Evolutionary conservation across 2,797 vertebrate species (phyloP), one percentile per base, ranked within the genome.

Genomic region (Rhinella marina): DNA sequence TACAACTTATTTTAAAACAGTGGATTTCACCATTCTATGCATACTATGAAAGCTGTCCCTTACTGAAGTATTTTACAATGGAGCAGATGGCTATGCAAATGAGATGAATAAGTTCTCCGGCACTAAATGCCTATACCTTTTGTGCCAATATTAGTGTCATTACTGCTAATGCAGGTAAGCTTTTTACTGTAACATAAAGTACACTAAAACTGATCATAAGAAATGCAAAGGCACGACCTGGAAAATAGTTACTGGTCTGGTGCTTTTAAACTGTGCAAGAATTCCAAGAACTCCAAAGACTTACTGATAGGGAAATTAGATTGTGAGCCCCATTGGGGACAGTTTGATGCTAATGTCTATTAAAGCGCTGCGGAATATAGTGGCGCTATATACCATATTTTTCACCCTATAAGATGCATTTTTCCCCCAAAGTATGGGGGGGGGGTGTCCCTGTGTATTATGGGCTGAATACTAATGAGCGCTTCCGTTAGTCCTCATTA

Each of bases 1-100:
- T 81, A 62, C 27, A 81, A 81, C 23, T 61, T 29, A 32, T 81
- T 23, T 79, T 27, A 79, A 79, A 57, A 79, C 57, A 29, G 50
- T 78, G 13, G 48, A 17, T 79, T 21, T 80, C 61, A 32, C 32
- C 21, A 32, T 21, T 80, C 13, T 62, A 48, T n/a, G 23, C 32
- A 62, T 81, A 81, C 25, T 41, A 62, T 62, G 21, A 48, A 62
- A 81, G 79, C 13, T 29, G 79, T 81, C 59, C 79, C 75, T 50
- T 25, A 77, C 75, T 62, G 32, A 81, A 64, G 79, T 48, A 41
- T 64, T 81, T 61, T 81, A 62, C 57, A 64, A 21, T 41, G 29
- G 21, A 81, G 59, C 79, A 81, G 79, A 81, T 81, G 79, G 78
- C 57, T 81, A 41, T 61, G 50, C 25, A 54, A 10, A 81, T 81